Evolutionary conservation across 2,113 vertebrate species (phyloP), one percentile per base, ranked within the genome.

Genomic region (Mus spicilegus): DNA sequence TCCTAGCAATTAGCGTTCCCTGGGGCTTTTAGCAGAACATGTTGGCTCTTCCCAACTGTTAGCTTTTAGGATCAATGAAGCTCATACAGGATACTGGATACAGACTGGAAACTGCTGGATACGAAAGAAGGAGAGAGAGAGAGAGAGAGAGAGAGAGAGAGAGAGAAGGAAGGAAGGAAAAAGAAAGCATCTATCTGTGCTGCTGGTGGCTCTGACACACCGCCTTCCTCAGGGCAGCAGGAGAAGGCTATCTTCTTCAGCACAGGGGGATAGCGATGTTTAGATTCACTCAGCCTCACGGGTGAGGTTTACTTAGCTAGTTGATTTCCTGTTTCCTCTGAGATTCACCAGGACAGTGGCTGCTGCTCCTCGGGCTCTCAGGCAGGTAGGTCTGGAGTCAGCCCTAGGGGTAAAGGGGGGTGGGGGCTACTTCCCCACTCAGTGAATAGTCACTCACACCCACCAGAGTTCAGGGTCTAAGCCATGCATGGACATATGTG

Each of bases 131-230:
- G 12, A 5, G 1, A 28, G 69, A 82, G 39, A 58, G 30, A 17
- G 16, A 0, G 9, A 13, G 0, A 28, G 22, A 24, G 1, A 24
- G 8, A 11, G 0, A 12, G 5, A 11, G 54, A 82, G 1, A 24
- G 8, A 11, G 0, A 12, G 5, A 11, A 1, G 24, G 22, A 14
- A 3, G 11, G 56, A 42, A 4, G 11, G 3, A 39, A 4, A 26
- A 0, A 24, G 5, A 54, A 9, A 36, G 6, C 19, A 42, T 54
- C 58, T 14, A 17, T 51, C 63, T 85, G 30, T 78, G 36, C n/a
- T 16, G 4, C 7, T 26, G 86, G 82, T 0, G 46, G 28, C 61
- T 93, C 19, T 33, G 54, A 78, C 61, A 89, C 11, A 89, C 11
- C 49, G 61, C 54, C 42, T 51, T 49, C 46, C 33, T 49, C 70